Percentiles rank a stretch among this genome's conserved stretches.
phyloP scores from a whole-genome alignment of 2,113 vertebrate species.

The Taxidea taxus region DNA sequence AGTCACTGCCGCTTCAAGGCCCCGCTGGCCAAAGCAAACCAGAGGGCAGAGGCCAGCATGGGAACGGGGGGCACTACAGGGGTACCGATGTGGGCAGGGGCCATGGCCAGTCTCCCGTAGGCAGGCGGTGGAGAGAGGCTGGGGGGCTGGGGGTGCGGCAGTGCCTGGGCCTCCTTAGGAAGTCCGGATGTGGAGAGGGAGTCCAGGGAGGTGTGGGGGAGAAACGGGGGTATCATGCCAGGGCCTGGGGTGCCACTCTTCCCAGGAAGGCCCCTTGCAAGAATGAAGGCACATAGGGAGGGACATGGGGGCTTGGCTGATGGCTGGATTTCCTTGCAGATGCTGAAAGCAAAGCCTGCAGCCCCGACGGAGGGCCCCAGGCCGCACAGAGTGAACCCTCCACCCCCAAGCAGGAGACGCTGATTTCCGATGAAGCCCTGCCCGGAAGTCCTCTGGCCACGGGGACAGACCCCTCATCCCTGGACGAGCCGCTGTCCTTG shows the following conservation, averaged over 20 bases:
- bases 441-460: conserved; percentile 66
- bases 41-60: fast-evolving
- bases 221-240: fast-evolving
- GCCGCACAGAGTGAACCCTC: conserved; percentile 68
- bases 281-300: fast-evolving
- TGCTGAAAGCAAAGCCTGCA: conserved; percentile 78
- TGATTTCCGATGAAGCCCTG: conserved; percentile 68
- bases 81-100: fast-evolving
- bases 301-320: fast-evolving
- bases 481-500: conserved; percentile 69
- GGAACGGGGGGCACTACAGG: fast-evolving
- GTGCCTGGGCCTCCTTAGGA: too few species aligned
- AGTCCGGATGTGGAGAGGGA: too few species aligned
- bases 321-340: conserved; percentile 66
- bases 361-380: conserved; percentile 64
- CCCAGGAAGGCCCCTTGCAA: fast-evolving
- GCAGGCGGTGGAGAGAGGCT: not conserved
- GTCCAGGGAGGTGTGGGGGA: fast-evolving
- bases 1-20: fast-evolving
- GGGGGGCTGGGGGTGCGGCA: fast-evolving
- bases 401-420: conserved; percentile 73
- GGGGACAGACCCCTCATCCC: conserved; percentile 50
- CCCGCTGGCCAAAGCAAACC: not conserved
- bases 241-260: fast-evolving
- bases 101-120: fast-evolving